Base-by-base conservation (phyloP, 2,113 vertebrate genomes). In the Rhynchopsitta pachyrhyncha region DNA sequence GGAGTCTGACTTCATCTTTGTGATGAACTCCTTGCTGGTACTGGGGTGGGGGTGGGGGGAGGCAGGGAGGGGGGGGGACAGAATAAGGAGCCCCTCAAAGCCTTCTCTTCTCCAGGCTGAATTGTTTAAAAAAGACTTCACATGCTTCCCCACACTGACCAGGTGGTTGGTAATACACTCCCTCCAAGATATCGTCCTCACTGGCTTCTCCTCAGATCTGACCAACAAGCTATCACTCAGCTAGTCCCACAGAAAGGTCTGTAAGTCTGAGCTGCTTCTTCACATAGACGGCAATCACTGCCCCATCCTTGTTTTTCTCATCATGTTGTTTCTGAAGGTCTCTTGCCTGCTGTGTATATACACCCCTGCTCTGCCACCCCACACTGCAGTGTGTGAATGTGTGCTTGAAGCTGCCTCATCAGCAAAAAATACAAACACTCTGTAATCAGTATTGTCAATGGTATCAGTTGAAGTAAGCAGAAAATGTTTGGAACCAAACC, bases 1-100 rank as follows among this genome's bases (percentile, higher is more conserved):
- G n/a, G 19, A 39, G 6, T 39, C 23, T 47, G 27, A 1, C 10
- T 81, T 13, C 24, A 11, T 63, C 37, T 86, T 86, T 11, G 33
- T 67, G 24, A 44, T 27, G 15, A 71, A 3, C 4, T 67, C 18
- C 19, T 39, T 60, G 10, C 18, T 41, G 49, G 7, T 52, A 28
- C 29, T 35, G 16, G 14, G 29, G 11, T 3, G 3, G 53, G 13
- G 6, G 7, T 2, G 22, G 11, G 47, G 47, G 47, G 10, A 8
- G 47, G 6, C 18, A 5, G 46, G 31, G 11, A 4, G 7, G 22
- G 2, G 19, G 53, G 13, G 4, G 6, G 2, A 5, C 63, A 13
- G 27, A 41, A 9, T 22, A 33, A 63, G n/a, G 18, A 42, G 15
- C 11, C 4, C 7, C 12, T 35, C 24, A 47, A 67, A 80, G 4